Conservation (phyloP, 30 jellyfish, hydroid and myxozoan genomes). For the Morbakka virulenta region DNA sequence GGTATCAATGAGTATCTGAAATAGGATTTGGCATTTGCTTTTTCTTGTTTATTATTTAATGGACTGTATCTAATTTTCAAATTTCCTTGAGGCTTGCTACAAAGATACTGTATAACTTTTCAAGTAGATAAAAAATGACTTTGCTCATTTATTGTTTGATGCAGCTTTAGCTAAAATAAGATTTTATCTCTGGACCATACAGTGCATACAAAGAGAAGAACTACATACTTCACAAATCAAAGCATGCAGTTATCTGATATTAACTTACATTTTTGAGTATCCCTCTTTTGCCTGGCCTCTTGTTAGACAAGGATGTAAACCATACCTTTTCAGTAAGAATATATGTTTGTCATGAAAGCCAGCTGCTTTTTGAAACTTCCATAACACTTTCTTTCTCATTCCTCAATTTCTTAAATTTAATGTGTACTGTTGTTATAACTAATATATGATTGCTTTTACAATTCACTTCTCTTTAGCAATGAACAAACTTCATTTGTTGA, state of each 20-base stretch:
- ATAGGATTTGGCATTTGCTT: conserved; percentile 24
- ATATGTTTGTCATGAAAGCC: conserved; percentile 12
- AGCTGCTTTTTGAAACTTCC: no score
- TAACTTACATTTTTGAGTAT: conserved; percentile 16
- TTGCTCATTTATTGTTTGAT: conserved; percentile 13
- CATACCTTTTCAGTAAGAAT: conserved; percentile 15
- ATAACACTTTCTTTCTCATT: no score
- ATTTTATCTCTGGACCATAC: conserved; percentile 23
- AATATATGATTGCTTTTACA: no score
- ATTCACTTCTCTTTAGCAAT: no score
- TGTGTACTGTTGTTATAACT: no score
- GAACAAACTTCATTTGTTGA: no score
- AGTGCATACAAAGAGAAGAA: conserved; percentile 13
- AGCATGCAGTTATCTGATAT: background rate
- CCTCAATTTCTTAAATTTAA: no score
- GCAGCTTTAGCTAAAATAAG: conserved; percentile 22
- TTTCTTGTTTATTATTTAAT: background rate
- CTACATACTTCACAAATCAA: conserved; percentile 3
- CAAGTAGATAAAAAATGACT: conserved; percentile 13
- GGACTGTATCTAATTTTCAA: conserved; percentile 1
- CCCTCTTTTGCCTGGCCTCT: conserved; percentile 35
- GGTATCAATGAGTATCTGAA: conserved; percentile 21
- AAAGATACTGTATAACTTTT: conserved; percentile 7
- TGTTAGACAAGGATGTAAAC: conserved; percentile 18
- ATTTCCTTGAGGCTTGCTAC: conserved; percentile 39